phyloP scores from a whole-genome alignment of 2,888 invertebrate genomes.

The Congeria kusceri region DNA sequence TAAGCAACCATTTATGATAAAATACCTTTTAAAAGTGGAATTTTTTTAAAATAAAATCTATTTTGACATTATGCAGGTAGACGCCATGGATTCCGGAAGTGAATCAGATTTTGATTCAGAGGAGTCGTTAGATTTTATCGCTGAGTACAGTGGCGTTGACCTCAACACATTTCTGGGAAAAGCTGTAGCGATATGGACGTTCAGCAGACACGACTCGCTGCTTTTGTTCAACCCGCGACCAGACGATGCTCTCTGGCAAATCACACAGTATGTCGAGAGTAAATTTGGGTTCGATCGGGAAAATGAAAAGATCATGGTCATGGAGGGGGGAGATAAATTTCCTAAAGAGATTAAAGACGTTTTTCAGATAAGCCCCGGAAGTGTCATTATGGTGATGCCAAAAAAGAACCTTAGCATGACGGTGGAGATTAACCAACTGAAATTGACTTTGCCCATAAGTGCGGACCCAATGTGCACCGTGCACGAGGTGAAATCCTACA shows the following conservation, averaged over 20 bases:
- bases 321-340: constrained; percentile 70
- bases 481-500: constrained; percentile 70
- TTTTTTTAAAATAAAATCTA: not conserved
- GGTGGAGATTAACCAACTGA: constrained; percentile 74
- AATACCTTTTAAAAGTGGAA: not conserved
- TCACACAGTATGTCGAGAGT: constrained; percentile 72
- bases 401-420: constrained; percentile 63
- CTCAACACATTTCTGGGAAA: constrained; percentile 66
- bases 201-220: constrained; percentile 69
- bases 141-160: constrained; percentile 62
- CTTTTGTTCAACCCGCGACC: constrained; percentile 73
- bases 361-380: constrained; percentile 68
- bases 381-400: constrained; percentile 74
- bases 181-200: constrained; percentile 76
- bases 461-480: constrained; percentile 73
- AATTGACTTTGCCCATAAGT: constrained; percentile 71
- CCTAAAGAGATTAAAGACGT: constrained; percentile 72
- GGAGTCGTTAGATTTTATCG: constrained; percentile 40
- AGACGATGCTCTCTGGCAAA: constrained; percentile 67
- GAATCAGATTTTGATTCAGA: constrained; percentile 64
- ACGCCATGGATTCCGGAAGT: constrained; percentile 39
- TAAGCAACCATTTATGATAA: no score
- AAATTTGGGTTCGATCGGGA: constrained; percentile 69
- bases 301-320: constrained; percentile 71
- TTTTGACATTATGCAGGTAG: no score